Conservation (phyloP, 2,888 invertebrate species). For the Cosmopolites sordidus region DNA sequence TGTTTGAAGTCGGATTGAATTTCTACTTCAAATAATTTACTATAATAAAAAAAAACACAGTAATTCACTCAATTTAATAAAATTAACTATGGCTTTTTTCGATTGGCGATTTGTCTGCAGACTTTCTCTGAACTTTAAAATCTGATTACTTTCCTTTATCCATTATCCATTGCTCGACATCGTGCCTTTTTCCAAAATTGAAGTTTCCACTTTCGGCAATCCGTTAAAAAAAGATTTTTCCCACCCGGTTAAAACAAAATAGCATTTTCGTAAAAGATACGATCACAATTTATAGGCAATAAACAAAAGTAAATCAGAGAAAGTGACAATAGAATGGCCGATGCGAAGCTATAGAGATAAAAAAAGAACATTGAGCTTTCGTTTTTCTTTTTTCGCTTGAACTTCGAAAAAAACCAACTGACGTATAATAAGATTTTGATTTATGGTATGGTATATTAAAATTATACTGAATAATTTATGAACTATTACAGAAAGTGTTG, state of each 20-base stretch:
- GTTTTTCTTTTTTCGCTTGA: neutral
- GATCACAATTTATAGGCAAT: slow-evolving; percentile 27
- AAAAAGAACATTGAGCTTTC: neutral
- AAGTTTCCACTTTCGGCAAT: neutral
- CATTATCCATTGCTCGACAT: neutral
- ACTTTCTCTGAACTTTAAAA: no score
- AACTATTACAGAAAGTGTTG: no score
- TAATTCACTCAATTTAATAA: no score
- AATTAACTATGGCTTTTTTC: no score
- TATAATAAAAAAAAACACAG: no score
- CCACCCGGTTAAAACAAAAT: slow-evolving; percentile 10
- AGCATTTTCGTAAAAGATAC: slow-evolving; percentile 31
- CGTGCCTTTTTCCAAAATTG: neutral
- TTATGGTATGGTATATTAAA: no score
- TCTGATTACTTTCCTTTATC: no score
- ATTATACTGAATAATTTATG: no score
- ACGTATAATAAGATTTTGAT: no score
- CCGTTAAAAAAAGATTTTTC: slow-evolving; percentile 5
- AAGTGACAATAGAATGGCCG: slow-evolving; percentile 15
- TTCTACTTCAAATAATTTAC: no score
- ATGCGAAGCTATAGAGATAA: slow-evolving; percentile 10
- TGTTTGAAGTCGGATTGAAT: no score
- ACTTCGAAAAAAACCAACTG: no score
- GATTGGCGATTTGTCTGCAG: neutral
- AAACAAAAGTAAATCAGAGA: slow-evolving; percentile 23